Percentiles rank a stretch among this genome's conserved stretches.
Conservation (phyloP, 1,140 invertebrate genomes). For the Harpegnathos saltator region DNA sequence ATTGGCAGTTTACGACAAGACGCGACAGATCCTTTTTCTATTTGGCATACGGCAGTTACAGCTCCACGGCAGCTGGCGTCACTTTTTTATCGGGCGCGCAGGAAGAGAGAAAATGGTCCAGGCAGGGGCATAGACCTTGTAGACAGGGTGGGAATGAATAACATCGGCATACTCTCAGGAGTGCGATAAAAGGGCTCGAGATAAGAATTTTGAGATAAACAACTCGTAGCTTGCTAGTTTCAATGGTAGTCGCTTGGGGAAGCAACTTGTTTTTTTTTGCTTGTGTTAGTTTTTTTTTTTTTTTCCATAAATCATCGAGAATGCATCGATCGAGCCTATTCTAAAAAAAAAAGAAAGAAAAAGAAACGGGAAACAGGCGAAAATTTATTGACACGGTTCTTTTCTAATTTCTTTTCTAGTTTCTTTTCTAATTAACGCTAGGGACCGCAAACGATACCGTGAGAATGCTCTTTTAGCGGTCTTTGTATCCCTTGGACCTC, state of each 20-base stretch:
- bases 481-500: neutral
- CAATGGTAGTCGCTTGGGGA: neutral
- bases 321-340: neutral
- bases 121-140: neutral
- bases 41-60: constrained; percentile 68
- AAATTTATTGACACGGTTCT: neutral
- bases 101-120: constrained; percentile 19
- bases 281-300: neutral
- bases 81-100: constrained; percentile 48
- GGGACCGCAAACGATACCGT: neutral
- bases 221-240: neutral
- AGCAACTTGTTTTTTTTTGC: neutral
- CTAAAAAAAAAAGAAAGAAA: no score
- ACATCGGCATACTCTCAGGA: neutral
- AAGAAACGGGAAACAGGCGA: neutral
- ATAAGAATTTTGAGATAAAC: constrained; percentile 38
- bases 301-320: no score
- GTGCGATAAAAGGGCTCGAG: neutral
- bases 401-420: neutral
- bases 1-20: constrained; percentile 64
- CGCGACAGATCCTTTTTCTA: constrained; percentile 43
- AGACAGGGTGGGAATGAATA: constrained; percentile 2
- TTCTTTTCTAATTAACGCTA: neutral
- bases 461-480: neutral
- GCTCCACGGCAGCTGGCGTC: constrained; percentile 33